Base-by-base conservation (phyloP, 2,888 invertebrate species). In the Synanthedon formicaeformis region DNA sequence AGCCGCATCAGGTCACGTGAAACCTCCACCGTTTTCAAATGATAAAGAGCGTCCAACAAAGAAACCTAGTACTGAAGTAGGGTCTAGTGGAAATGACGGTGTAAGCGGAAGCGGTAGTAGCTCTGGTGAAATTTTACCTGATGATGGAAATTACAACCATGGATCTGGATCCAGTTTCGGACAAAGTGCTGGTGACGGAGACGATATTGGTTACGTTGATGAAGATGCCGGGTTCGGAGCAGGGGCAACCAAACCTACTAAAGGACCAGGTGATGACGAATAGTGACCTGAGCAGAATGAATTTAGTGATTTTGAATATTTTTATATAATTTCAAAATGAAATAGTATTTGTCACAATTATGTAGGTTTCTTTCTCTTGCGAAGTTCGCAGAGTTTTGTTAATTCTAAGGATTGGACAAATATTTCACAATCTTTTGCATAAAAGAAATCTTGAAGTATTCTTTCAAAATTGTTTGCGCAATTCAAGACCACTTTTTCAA, bases 1-100 rank as follows among this genome's bases (percentile, higher is more conserved):
- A 4, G 90, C 90, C 41, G 90, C 90, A 34, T 90, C 89, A 59
- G 90, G 90, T 0, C 89, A 89, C 61, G 81, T 88, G 5, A 89
- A 89, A 62, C 89, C 89, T 16, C 81, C 85, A 12, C 85, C 84
- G 2, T 87, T 82, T 63, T 58, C 60, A n/a, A 66, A 72, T 52
- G 83, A 85, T 12, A 71, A 73, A 58, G 81, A 80, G 4, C 69
- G 75, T 56, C 75, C 78, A 3, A 67, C 60, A 53, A 72, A 62
- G 55, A 61, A 62, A 55, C 57, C 67, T 60, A 58, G 61, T 54
- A 48, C 64, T 57, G 51, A 66, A 14, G 64, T 66, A 23, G 62
- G 62, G 41, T 51, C 59, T 51, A 59, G 60, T 48, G 56, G 58
- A 27, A 58, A 56, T 53, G 57, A 57, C 41, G 50, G 63, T 48